Conservation (phyloP, 2,113 vertebrate species). For the Galbula dea region DNA sequence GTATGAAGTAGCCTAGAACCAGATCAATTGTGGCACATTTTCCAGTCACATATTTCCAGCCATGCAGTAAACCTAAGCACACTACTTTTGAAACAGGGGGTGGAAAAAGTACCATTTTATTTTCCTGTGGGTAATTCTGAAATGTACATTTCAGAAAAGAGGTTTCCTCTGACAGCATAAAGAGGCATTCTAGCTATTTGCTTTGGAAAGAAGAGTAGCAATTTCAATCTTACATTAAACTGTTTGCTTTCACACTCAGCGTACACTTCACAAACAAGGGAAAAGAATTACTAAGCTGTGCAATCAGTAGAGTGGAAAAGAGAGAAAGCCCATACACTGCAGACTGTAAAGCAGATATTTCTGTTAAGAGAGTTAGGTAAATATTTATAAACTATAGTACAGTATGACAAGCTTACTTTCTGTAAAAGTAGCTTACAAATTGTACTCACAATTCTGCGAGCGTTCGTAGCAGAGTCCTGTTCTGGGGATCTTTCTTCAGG, state of each 20-base stretch:
- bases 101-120: background rate
- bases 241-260: background rate
- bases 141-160: background rate
- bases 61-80: background rate
- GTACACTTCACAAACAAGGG: background rate
- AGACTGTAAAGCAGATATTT: background rate
- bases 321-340: background rate
- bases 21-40: background rate
- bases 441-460: slow-evolving; percentile 92
- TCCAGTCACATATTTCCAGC: background rate
- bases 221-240: background rate
- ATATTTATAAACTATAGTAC: background rate
- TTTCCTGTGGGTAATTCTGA: background rate
- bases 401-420: background rate
- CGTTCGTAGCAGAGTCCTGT: slow-evolving; percentile 87
- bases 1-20: background rate
- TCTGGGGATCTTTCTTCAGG: slow-evolving; percentile 88
- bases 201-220: background rate
- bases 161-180: background rate
- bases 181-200: background rate
- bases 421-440: background rate
- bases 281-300: background rate
- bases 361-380: background rate
- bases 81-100: background rate
- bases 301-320: background rate